phyloP scores from a whole-genome alignment of 35 echinoderm and acorn worm genomes.

The Chiridota heheva region DNA sequence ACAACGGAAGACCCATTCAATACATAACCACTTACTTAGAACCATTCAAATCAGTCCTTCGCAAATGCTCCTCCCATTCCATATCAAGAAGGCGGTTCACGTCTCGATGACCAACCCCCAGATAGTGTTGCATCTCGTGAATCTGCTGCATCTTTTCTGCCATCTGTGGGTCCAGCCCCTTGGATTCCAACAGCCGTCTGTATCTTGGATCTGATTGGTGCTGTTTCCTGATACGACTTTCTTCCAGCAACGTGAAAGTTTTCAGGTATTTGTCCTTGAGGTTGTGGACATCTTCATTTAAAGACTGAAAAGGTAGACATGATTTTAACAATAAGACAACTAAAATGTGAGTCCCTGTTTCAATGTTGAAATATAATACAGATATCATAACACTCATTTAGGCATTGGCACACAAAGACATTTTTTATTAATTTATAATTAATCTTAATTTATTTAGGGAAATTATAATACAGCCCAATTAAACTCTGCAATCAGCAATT shows the following conservation, averaged over 20 bases:
- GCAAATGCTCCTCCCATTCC: conserved; percentile 78
- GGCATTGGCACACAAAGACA: neutral
- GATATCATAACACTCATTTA: neutral
- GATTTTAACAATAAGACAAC: neutral
- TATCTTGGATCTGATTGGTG: conserved; percentile 84
- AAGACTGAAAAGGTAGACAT: conserved; percentile 46
- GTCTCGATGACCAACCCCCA: conserved; percentile 68
- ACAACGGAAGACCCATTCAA: no score
- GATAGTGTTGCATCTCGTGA: conserved; percentile 63
- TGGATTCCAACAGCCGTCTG: conserved; percentile 64
- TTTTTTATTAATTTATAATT: neutral
- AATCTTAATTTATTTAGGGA: no score
- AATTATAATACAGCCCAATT: no score
- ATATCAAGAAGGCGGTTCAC: conserved; percentile 75
- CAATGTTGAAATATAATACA: neutral
- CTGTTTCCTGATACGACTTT: conserved; percentile 62
- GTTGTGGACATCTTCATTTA: conserved; percentile 86
- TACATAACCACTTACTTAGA: conserved; percentile 4
- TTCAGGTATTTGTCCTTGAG: conserved; percentile 71
- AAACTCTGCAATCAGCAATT: no score
- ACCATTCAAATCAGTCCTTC: neutral
- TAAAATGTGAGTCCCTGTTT: neutral
- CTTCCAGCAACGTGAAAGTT: conserved; percentile 72
- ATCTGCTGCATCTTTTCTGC: conserved; percentile 71
- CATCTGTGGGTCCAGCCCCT: conserved; percentile 82